Conservation (phyloP, 2,797 vertebrate species). For the Oreochromis mossambicus region DNA sequence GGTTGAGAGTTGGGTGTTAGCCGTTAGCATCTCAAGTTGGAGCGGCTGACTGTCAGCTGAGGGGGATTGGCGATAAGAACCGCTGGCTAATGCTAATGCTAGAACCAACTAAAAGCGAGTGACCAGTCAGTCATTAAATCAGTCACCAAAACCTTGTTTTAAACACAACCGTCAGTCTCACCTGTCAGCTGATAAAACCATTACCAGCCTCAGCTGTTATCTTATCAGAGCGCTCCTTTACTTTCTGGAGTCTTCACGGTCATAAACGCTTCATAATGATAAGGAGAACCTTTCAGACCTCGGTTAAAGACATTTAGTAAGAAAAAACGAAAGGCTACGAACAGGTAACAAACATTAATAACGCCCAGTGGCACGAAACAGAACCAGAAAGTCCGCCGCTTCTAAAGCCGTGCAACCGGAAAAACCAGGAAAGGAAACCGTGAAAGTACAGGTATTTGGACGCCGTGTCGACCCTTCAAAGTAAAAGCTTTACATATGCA, state of each 20-base stretch:
- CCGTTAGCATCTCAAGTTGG: neutral
- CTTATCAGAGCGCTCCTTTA: neutral
- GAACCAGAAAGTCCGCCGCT: neutral
- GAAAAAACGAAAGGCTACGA: neutral
- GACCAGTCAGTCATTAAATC: neutral
- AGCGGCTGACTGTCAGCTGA: constrained; percentile 53
- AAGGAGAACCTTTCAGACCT: neutral
- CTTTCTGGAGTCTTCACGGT: neutral
- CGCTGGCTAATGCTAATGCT: constrained; percentile 7
- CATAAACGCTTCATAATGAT: neutral
- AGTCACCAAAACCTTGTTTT: neutral
- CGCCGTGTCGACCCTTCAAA: neutral
- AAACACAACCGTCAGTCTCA: neutral
- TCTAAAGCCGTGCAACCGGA: neutral
- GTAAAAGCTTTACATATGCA: neutral
- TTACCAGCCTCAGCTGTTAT: neutral
- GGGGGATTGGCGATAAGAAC: neutral
- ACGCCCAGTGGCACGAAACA: neutral
- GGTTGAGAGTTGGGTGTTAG: neutral
- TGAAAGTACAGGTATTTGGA: neutral
- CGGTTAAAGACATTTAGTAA: neutral
- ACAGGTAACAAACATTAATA: neutral
- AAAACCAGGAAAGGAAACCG: neutral
- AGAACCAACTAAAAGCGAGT: neutral
- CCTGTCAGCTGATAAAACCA: constrained; percentile 19